These are phyloP conservation scores for Corella eumyota DNA, from an alignment of 23 tunicate species.

Conservation along the genomic window DNA sequence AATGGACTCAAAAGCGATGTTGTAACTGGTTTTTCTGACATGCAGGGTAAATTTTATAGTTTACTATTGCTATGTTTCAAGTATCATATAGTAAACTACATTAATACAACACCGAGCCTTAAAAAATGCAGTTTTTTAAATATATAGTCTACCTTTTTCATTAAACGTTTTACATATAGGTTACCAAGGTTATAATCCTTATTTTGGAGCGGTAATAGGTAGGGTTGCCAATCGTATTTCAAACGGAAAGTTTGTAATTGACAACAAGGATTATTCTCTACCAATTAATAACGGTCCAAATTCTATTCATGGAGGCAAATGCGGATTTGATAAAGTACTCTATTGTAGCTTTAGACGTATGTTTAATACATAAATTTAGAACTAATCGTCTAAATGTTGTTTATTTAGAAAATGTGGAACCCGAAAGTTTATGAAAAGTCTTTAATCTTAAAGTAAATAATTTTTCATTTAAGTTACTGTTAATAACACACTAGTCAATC, in stretches of 20 bases:
- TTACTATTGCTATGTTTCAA: no score
- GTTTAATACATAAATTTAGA: neutral
- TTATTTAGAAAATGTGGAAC: constrained; percentile 52
- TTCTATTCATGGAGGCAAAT: constrained; percentile 76
- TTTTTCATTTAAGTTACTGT: no score
- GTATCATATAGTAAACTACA: no score
- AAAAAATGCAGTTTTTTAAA: no score
- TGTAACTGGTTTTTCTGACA: constrained; percentile 80
- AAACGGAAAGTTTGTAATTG: constrained; percentile 54
- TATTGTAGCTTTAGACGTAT: neutral
- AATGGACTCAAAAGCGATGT: constrained; percentile 66
- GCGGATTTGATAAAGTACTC: constrained; percentile 77
- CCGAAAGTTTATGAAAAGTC: no score
- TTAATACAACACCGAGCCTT: no score
- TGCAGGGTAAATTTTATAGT: constrained; percentile 30
- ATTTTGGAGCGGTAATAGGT: constrained; percentile 82
- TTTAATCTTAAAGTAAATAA: no score
- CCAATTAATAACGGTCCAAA: constrained; percentile 86
- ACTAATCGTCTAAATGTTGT: neutral
- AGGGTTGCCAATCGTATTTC: constrained; percentile 87
- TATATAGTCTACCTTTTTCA: no score
- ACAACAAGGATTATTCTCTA: constrained; percentile 48
- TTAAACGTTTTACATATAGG: no score
- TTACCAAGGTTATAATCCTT: constrained; percentile 34
- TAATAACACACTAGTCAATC: no score